Base-by-base conservation (phyloP, 2,888 invertebrate species). In the Xanthorhoe designata region DNA sequence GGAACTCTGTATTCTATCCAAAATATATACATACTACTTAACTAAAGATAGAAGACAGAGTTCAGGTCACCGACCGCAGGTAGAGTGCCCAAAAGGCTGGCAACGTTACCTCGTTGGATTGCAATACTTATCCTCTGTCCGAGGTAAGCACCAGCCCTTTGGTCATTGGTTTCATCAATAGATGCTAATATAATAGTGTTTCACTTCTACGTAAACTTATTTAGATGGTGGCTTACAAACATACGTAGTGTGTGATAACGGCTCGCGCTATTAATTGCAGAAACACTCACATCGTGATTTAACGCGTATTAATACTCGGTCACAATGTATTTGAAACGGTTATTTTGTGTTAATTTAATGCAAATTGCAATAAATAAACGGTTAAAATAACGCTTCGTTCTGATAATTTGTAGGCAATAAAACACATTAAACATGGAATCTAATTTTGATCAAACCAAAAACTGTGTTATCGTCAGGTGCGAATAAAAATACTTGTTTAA, bases 231-330 rank as follows among this genome's bases (percentile, higher is more conserved):
- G 85, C 81, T 89, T 87, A 88, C 85, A 86, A 86, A 87, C 85
- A 82, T 85, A 88, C 82, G 79, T 81, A 80, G 86, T 85, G 85
- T 81, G 84, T 83, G 74, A 92, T 90, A 91, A 89, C 85, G 88
- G 80, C 87, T 86, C 76, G 76, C 78, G 87, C 91, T 82, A 89
- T 91, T 90, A 91, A 90, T 90, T 87, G 89, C 91, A 90, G 88
- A 83, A 84, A 83, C 84, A 88, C 85, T 86, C 87, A 82, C 82
- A 79, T 78, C 83, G 84, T 89, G 89, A 92, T 89, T 89, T 89
- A 90, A 83, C 75, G 83, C 80, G 72, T 82, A 87, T 88, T 89
- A 86, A 86, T 85, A 81, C 78, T 78, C 72, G 74, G 77, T 80
- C 69, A 75, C 73, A 71, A 79, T 85, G 88, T 88, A 86, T 89